A percentile compares a stretch with the other conserved stretches of the same genome.
These are phyloP conservation scores for Atethmia centrago DNA, from an alignment of 2,888 invertebrate species.

Conservation along the genomic window DNA sequence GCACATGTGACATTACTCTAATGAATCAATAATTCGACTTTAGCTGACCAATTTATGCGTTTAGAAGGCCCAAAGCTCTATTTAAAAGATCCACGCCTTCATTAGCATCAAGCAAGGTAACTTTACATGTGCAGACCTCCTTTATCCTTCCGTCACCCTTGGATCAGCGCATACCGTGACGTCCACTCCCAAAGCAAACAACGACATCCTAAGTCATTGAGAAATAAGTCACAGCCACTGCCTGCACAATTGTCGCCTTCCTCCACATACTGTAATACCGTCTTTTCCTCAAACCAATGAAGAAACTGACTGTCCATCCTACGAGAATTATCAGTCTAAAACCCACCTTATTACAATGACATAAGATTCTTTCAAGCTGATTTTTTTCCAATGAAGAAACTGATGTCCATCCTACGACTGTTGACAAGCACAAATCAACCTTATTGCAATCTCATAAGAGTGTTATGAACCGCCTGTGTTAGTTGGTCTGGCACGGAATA, in stretches of 20 bases:
- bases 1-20: too few species aligned
- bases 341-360: slow-evolving; percentile 21
- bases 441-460: slow-evolving; percentile 9
- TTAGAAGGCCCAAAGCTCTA: not conserved
- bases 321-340: slow-evolving; percentile 24
- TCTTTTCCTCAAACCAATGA: slow-evolving; percentile 54
- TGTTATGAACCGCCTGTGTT: slow-evolving; percentile 9
- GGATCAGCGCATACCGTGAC: slow-evolving; percentile 40
- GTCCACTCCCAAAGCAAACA: slow-evolving; percentile 19
- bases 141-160: slow-evolving; percentile 50
- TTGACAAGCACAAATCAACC: slow-evolving; percentile 20
- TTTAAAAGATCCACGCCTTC: slow-evolving; percentile 5
- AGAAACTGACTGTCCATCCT: slow-evolving; percentile 46
- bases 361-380: slow-evolving; percentile 21
- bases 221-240: slow-evolving; percentile 54
- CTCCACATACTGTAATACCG: slow-evolving; percentile 53
- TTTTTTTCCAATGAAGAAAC: slow-evolving; percentile 51
- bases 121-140: slow-evolving; percentile 6
- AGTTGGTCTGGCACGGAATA: slow-evolving; percentile 52
- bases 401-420: slow-evolving; percentile 27
- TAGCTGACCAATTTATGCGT: not conserved
- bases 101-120: slow-evolving; percentile 9
- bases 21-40: too few species aligned
- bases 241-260: slow-evolving; percentile 62
- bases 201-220: slow-evolving; percentile 52